Evolutionary conservation across 2,888 invertebrate genomes (phyloP), one percentile per base, ranked within the genome.

Genomic region (Oscheius sp.): DNA sequence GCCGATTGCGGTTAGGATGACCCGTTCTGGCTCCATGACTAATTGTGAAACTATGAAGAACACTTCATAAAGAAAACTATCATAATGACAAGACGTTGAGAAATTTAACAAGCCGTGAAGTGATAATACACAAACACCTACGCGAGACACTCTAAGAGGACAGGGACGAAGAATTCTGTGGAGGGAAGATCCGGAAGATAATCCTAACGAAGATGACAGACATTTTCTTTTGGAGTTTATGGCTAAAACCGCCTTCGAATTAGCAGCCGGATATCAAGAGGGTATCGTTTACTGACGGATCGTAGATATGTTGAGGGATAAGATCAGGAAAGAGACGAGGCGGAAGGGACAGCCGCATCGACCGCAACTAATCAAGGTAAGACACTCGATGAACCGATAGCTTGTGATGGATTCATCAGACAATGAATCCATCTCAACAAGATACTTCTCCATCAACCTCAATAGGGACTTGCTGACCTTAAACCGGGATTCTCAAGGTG

Each of bases 331-430:
- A n/a, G n/a, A 28, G 59, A 17, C 28, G 59, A 20, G 14, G 59
- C 30, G 59, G 59, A 59, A 59, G 59, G n/a, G 59, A 59, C 59
- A 59, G 54, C 50, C 50, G 50, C 22, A 20, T 8, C 26, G 59
- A 59, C 59, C 59, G 59, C 59, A 59, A 59, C 22, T 59, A 44
- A 41, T 54, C 24, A 33, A 32, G 54, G 20, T 28, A 30, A 24
- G 9, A 51, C 51, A 3, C 26, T 3, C 26, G 20, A 17, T 20
- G n/a, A n/a, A n/a, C 51, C 20, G 47, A 47, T 47, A 17, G 2
- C 22, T n/a, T 45, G 6, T n/a, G 6, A n/a, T n/a, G n/a, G n/a
- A n/a, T n/a, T n/a, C n/a, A n/a, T n/a, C n/a, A n/a, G n/a, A n/a
- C n/a, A n/a, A n/a, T n/a, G n/a, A n/a, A n/a, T n/a, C n/a, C n/a